A percentile compares a stretch with the other conserved stretches of the same genome.
Conservation (phyloP, 2,797 vertebrate genomes). For the Austrolebias charrua region DNA sequence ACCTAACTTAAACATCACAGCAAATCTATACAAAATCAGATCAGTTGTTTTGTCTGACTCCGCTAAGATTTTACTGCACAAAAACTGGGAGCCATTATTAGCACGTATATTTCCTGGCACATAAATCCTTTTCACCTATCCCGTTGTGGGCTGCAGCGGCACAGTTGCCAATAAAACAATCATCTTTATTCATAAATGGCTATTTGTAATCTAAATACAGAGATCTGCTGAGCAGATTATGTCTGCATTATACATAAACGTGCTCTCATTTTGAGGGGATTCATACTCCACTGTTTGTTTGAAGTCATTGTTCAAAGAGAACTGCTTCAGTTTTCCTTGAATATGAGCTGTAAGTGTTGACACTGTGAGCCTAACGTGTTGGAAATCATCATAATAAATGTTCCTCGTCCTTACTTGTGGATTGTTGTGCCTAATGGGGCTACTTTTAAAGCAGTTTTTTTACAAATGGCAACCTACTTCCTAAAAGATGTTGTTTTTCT, state of each 20-base stretch:
- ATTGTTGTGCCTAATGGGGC: not conserved
- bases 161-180: constrained; percentile 31
- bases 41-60: not conserved
- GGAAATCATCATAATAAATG: constrained; percentile 7
- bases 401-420: not conserved
- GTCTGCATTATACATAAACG: constrained; percentile 52
- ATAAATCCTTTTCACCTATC: constrained; percentile 20
- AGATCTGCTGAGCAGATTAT: constrained; percentile 44
- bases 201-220: constrained; percentile 52
- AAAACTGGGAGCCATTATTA: constrained; percentile 16
- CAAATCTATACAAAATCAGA: constrained; percentile 13
- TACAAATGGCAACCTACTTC: constrained; percentile 11
- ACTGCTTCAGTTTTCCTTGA: constrained; percentile 21
- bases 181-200: constrained; percentile 46
- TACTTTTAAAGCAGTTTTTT: constrained; percentile 1
- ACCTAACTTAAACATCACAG: not conserved
- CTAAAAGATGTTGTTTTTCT: constrained; percentile 13
- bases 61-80: constrained; percentile 1
- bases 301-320: constrained; percentile 31
- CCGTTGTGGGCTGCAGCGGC: constrained; percentile 15
- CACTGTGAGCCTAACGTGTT: constrained; percentile 12
- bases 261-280: constrained; percentile 21
- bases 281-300: constrained; percentile 27
- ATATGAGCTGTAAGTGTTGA: not conserved
- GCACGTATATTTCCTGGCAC: not conserved